Evolutionary conservation across 2,113 vertebrate genomes (phyloP), one percentile per base, ranked within the genome.

Genomic region (Felis chaus): DNA sequence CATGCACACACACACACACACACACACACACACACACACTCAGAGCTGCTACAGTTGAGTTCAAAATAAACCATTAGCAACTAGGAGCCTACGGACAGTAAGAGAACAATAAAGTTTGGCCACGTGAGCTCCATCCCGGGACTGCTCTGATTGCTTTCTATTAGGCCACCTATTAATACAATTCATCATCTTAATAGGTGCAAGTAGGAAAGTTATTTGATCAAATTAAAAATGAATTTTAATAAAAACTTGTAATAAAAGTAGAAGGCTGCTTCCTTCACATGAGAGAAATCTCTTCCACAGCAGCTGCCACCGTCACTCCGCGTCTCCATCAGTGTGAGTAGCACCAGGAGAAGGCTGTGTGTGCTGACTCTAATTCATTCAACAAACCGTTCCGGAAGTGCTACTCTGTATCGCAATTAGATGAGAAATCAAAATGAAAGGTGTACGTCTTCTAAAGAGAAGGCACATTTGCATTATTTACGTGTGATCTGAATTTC

Each of bases 211-310:
- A n/a, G 12, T n/a, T 45, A 48, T 27, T 76, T 76, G 83, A 57
- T 87, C 29, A 74, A 73, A 92, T 84, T 81, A 61, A 86, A 91
- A 93, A 55, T 41, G 69, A 68, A 61, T 73, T n/a, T 41, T 68
- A 63, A 39, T 82, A 41, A 36, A 41, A n/a, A 39, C 39, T 25
- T 31, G 21, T n/a, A 45, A 33, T 33, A 55, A 33, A 76, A 33
- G 39, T 14, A 50, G 23, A 15, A 39, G 41, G 61, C 9, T 11
- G 2, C 50, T 53, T 71, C 41, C 29, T 79, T 45, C 23, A 39
- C 12, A 1, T 23, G 14, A 50, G 95, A 78, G 50, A 78, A 3
- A 10, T 18, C 45, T 41, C 76, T 66, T 48, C 71, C 29, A 6
- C 8, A 16, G 50, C 7, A 8, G 41, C 55, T 12, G 76, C 18